Conservation (phyloP, 2,113 vertebrate genomes). For the Austrofundulus limnaeus region DNA sequence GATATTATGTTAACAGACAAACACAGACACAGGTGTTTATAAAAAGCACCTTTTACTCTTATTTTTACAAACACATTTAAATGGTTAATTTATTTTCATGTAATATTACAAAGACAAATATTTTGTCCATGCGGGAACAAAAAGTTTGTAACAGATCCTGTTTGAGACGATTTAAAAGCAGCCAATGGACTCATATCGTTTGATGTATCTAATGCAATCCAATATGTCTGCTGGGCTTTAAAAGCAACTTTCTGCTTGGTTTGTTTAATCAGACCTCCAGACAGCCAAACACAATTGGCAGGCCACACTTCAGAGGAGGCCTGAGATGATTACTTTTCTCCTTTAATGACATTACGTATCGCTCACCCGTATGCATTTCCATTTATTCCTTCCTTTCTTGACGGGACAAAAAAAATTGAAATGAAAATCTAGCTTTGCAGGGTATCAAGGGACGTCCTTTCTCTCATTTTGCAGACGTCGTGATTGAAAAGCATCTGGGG, state of each 20-base stretch:
- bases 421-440: constrained; percentile 23
- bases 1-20: too few species aligned
- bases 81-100: background rate
- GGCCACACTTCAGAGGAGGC: constrained; percentile 36
- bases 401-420: constrained; percentile 24
- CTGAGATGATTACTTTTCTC: constrained; percentile 44
- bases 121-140: background rate
- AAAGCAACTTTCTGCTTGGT: constrained; percentile 25
- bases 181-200: constrained; percentile 12
- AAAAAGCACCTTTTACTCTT: too few species aligned
- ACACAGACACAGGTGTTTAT: too few species aligned
- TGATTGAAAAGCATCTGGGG: constrained; percentile 54
- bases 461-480: constrained; percentile 21
- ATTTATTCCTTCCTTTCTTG: constrained; percentile 16
- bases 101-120: background rate
- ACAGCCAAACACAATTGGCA: constrained; percentile 35
- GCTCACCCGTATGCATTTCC: constrained; percentile 15
- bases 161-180: constrained; percentile 3
- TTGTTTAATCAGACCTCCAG: constrained; percentile 51
- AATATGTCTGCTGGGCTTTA: constrained; percentile 25
- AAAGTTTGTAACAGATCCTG: background rate
- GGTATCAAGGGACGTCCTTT: constrained; percentile 17
- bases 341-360: constrained; percentile 46
- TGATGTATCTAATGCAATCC: constrained; percentile 35
- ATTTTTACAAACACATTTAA: background rate